phyloP scores from a whole-genome alignment of 2,113 vertebrate genomes.

The Manacus vitellinus region DNA sequence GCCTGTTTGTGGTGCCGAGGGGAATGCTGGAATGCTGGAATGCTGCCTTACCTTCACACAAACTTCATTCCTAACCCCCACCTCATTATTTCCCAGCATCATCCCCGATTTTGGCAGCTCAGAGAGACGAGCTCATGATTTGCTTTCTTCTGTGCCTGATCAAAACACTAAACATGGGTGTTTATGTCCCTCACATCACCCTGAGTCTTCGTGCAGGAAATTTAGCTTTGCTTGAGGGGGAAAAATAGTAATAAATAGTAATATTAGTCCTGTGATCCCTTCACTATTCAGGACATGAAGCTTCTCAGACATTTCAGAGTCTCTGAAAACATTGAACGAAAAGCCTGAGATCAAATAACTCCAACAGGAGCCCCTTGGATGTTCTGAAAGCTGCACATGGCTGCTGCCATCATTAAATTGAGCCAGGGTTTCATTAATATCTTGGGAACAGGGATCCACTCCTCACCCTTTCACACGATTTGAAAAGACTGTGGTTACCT shows the following conservation, averaged over 20 bases:
- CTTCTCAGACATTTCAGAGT: neutral
- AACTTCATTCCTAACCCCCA: constrained; percentile 1
- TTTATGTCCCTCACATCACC: neutral
- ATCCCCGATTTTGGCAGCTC: neutral
- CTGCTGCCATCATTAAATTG: neutral
- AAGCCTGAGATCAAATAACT: neutral
- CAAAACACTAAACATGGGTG: neutral
- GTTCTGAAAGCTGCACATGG: neutral
- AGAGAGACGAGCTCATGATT: neutral
- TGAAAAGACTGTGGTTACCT: neutral
- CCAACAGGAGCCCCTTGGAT: neutral
- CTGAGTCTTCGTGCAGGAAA: neutral
- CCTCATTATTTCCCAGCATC: neutral
- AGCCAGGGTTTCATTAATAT: neutral
- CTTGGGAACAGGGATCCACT: neutral
- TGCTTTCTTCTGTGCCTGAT: neutral
- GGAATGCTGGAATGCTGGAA: neutral
- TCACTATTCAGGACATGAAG: neutral
- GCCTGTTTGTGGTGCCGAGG: neutral
- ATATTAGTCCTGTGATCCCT: neutral
- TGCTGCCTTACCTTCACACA: constrained; percentile 12
- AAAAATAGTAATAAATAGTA: neutral
- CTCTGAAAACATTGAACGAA: neutral
- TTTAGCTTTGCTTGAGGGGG: neutral
- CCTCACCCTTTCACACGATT: neutral